Evolutionary conservation across 2,113 vertebrate species (phyloP).

Genomic region (Actenoides hombroni): DNA sequence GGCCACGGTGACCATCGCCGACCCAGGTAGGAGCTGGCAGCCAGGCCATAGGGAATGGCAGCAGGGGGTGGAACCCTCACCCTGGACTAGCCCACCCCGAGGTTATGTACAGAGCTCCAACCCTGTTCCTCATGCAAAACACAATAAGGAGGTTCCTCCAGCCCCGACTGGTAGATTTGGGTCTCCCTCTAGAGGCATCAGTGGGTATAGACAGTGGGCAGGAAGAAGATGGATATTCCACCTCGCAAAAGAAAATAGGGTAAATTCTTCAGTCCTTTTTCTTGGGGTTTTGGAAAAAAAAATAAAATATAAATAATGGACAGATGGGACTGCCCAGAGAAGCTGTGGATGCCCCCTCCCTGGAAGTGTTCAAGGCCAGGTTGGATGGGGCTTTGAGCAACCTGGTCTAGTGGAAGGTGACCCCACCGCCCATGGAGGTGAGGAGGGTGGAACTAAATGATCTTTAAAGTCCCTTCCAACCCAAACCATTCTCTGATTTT

Average conservation of each 20-base stretch:
- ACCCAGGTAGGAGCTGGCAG: slow-evolving; percentile 74
- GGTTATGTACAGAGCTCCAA: neutral
- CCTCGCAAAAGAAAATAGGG: too few species aligned
- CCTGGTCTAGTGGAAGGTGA: neutral
- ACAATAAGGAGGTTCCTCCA: neutral
- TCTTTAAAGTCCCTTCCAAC: neutral
- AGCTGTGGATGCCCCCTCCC: neutral
- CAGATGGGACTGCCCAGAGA: neutral
- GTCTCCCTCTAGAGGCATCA: slow-evolving; percentile 43
- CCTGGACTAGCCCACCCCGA: fast-evolving
- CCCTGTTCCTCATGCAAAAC: neutral
- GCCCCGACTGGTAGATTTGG: neutral
- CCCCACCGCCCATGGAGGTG: neutral
- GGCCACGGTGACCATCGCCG: slow-evolving; percentile 85
- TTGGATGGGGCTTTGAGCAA: neutral
- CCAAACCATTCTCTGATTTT: neutral
- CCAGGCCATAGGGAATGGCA: neutral
- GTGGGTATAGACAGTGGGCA: neutral
- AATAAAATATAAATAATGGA: neutral
- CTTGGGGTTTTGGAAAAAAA: neutral
- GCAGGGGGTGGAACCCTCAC: neutral
- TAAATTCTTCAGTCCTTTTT: neutral
- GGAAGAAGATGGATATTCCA: fast-evolving
- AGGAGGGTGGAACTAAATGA: neutral
- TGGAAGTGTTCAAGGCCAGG: neutral